Conservation (phyloP, 2,113 vertebrate genomes). For the Alethe castanea region DNA sequence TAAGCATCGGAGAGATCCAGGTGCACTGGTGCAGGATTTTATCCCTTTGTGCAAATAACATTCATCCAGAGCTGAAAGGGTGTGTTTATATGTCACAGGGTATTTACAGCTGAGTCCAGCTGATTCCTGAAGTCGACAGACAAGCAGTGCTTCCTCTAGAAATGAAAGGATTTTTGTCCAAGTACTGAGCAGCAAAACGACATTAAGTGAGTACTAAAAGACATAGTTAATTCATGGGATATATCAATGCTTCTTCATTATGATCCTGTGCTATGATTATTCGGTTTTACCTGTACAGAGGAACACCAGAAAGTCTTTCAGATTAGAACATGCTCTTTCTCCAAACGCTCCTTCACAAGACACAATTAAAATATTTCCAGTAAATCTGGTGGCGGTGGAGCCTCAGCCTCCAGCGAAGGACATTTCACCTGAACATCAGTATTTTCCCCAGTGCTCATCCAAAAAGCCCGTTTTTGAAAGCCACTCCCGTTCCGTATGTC, state of each 20-base stretch:
- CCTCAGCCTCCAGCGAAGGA: not conserved
- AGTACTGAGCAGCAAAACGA: not conserved
- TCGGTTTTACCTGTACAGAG: not conserved
- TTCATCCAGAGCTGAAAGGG: not conserved
- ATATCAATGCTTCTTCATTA: not conserved
- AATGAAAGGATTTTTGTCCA: not conserved
- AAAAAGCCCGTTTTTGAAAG: not conserved
- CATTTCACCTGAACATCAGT: not conserved
- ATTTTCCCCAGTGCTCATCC: not conserved
- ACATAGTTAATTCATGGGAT: not conserved
- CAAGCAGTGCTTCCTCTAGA: not conserved
- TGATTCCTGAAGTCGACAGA: not conserved
- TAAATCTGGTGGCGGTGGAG: not conserved
- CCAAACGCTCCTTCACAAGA: not conserved
- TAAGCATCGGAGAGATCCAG: not conserved
- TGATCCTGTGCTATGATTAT: not conserved
- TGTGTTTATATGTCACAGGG: not conserved
- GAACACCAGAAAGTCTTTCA: not conserved
- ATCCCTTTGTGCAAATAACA: not conserved
- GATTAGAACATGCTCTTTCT: not conserved
- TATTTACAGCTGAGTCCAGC: not conserved
- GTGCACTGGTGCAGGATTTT: not conserved
- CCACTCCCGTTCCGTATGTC: not conserved
- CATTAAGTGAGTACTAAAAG: not conserved
- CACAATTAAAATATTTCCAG: not conserved